Percentiles rank a stretch among this genome's conserved stretches.
Evolutionary conservation across 2,888 invertebrate species (phyloP).

Genomic region (Gymnoscelis rufifasciata): DNA sequence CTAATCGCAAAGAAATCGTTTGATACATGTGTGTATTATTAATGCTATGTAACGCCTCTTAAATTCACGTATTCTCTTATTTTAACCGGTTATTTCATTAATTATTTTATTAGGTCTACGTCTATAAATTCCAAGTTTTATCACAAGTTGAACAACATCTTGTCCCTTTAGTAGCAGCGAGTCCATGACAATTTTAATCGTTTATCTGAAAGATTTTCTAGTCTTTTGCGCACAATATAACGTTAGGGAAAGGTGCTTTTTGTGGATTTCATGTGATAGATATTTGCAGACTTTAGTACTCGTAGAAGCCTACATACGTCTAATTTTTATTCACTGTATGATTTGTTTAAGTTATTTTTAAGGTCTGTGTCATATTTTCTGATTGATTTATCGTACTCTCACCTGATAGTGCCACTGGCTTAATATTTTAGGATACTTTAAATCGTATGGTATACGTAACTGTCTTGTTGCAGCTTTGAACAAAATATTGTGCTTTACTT

Average conservation of each 20-base stretch:
- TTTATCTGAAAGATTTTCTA: slow-evolving; percentile 63
- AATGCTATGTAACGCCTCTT: not conserved
- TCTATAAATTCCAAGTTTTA: not conserved
- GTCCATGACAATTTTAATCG: slow-evolving; percentile 56
- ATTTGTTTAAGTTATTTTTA: slow-evolving; percentile 48
- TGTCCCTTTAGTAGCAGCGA: slow-evolving; percentile 35
- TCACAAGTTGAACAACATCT: slow-evolving; percentile 5
- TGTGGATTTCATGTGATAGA: slow-evolving; percentile 62
- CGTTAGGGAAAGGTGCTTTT: slow-evolving; percentile 66
- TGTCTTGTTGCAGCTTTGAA: slow-evolving; percentile 76
- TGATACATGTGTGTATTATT: slow-evolving; percentile 10
- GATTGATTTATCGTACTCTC: slow-evolving; percentile 48
- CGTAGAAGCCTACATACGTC: slow-evolving; percentile 44
- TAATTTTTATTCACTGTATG: slow-evolving; percentile 46
- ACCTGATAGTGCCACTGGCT: slow-evolving; percentile 73
- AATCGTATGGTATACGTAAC: slow-evolving; percentile 45
- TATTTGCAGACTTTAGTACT: slow-evolving; percentile 54
- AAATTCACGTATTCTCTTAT: not conserved
- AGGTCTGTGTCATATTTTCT: slow-evolving; percentile 75
- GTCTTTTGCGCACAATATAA: slow-evolving; percentile 74
- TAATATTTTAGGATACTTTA: slow-evolving; percentile 55
- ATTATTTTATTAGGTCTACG: not conserved
- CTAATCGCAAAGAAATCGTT: not conserved
- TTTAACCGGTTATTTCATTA: not conserved
- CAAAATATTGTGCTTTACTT: slow-evolving; percentile 75